phyloP scores from a whole-genome alignment of 92 coral and sea anemone genomes.

The Hydrozoanthus gracilis region DNA sequence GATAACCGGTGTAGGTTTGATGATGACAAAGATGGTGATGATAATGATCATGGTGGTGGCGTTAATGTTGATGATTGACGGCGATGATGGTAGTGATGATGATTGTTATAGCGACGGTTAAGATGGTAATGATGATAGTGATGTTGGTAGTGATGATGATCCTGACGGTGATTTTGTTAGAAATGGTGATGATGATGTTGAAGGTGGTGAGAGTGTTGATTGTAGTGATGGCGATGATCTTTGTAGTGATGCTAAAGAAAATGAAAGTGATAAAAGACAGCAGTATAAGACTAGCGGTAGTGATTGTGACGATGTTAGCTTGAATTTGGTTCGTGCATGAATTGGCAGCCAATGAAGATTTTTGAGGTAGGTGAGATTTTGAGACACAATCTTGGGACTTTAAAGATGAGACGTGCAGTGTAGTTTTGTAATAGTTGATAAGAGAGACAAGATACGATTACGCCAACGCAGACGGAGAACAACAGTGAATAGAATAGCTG shows the following conservation, averaged over 20 bases:
- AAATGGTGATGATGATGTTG: not conserved
- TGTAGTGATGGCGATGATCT: not conserved
- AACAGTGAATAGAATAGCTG: too few species aligned
- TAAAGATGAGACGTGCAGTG: too few species aligned
- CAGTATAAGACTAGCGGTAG: not conserved
- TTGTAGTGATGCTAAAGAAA: not conserved
- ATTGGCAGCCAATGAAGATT: not conserved
- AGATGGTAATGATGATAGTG: not conserved
- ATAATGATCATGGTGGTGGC: not conserved
- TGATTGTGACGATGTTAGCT: not conserved
- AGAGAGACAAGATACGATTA: too few species aligned
- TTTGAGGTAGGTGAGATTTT: not conserved
- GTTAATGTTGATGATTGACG: not conserved
- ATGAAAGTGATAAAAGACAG: not conserved
- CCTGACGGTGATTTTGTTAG: not conserved
- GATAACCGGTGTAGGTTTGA: not conserved
- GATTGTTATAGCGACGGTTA: not conserved
- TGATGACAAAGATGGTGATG: not conserved
- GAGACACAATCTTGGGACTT: not conserved
- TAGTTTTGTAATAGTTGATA: too few species aligned
- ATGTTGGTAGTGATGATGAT: not conserved
- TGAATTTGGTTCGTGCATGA: not conserved
- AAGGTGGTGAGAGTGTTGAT: not conserved
- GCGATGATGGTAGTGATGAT: not conserved
- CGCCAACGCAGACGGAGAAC: too few species aligned